phyloP scores from a whole-genome alignment of 2,113 vertebrate species.

The Phrynocephalus versicolor region DNA sequence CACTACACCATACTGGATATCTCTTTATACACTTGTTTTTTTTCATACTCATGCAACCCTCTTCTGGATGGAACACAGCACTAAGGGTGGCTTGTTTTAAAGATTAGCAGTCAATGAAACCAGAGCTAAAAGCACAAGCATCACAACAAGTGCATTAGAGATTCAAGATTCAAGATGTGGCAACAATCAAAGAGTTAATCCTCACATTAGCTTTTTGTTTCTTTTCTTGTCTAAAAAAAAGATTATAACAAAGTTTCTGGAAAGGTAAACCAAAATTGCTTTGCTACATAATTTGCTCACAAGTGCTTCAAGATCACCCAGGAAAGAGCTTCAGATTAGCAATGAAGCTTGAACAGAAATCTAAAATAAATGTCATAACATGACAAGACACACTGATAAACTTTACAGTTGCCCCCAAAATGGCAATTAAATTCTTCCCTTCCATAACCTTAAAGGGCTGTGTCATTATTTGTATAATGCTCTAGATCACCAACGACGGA shows the following conservation, averaged over 20 bases:
- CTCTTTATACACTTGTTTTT: background rate
- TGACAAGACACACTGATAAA: background rate
- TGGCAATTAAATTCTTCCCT: background rate
- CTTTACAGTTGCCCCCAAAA: too few relatives aligned
- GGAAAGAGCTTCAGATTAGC: background rate
- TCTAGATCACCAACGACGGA: background rate
- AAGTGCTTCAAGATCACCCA: too few relatives aligned
- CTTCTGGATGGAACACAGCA: background rate
- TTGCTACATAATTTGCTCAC: background rate
- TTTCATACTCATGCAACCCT: background rate
- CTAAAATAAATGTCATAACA: background rate
- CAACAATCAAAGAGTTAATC: background rate
- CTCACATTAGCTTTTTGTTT: background rate
- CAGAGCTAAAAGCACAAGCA: background rate
- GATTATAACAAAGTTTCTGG: background rate
- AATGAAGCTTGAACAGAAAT: background rate
- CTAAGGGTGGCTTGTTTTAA: background rate
- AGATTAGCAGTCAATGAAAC: background rate
- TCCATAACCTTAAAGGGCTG: background rate
- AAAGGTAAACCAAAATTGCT: background rate
- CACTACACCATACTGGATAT: too few relatives aligned
- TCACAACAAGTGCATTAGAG: background rate
- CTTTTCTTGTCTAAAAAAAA: background rate
- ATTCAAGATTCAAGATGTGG: background rate
- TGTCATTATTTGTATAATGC: background rate